phyloP scores from a whole-genome alignment of 64 coral and sea anemone species.

The Dendrophyllia cribrosa region DNA sequence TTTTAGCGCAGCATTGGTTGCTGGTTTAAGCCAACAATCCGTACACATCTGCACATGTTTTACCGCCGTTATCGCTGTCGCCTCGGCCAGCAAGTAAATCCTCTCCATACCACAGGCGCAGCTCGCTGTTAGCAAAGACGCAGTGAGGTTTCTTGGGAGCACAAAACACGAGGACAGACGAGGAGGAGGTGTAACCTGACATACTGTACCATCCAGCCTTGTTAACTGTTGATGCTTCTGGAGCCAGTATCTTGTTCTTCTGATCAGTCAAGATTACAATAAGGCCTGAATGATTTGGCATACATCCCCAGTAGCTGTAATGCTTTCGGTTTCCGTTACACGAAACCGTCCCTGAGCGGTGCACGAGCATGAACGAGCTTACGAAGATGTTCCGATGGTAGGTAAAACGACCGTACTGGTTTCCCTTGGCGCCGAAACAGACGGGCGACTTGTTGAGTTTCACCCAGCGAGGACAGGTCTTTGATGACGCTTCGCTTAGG shows the following conservation, averaged over 20 bases:
- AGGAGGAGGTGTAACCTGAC: background rate
- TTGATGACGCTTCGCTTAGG: background rate
- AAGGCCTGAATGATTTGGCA: background rate
- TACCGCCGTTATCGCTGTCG: background rate
- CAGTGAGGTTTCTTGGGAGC: background rate
- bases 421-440: background rate
- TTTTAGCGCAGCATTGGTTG: background rate
- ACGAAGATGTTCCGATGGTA: constrained; percentile 1
- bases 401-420: background rate
- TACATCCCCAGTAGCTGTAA: background rate
- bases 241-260: background rate
- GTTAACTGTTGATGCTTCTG: background rate
- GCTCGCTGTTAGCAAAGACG: constrained; percentile 2
- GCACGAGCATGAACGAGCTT: constrained; percentile 12
- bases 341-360: background rate
- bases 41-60: background rate
- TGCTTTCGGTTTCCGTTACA: background rate
- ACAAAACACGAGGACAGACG: background rate
- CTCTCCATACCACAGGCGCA: background rate
- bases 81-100: background rate
- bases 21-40: background rate
- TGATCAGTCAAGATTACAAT: background rate
- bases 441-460: background rate
- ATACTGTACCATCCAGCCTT: background rate
- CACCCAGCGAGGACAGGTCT: background rate